Base-by-base conservation (phyloP, 1,140 invertebrate species). In the Pachyrhynchus sulphureomaculatus region DNA sequence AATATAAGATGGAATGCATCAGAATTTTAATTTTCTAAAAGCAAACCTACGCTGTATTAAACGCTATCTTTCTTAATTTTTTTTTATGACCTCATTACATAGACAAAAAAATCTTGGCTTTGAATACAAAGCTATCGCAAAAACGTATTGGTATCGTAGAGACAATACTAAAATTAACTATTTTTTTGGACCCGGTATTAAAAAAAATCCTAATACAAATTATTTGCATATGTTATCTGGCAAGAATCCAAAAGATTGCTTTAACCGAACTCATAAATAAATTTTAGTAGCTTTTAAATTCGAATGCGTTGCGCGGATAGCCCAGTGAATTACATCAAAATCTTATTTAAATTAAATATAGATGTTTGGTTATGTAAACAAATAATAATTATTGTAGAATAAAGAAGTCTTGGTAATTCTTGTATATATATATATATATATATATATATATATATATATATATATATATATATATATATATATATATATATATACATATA, bases 241-340 rank as follows among this genome's bases (percentile, higher is more conserved):
- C 68, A 65, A 47, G n/a, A 33, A 47, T 65, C 66, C 68, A 69
- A 55, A 24, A 48, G 47, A 48, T 54, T 44, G 48, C 33, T 51
- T 36, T 32, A 52, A 56, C 51, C 51, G 34, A 51, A 52, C 37
- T 55, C 56, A 52, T 67, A 67, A 67, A 67, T 64, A 67, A 55
- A 49, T 62, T 54, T 54, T 20, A 56, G 48, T 58, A 51, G 49
- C 24, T 39, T 47, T 33, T 54, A 21, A 45, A 41, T 44, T 54
- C 48, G 32, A 36, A 41, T 37, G 23, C 33, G 51, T 26, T 53
- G 20, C 51, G 41, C 26, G 34, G 23, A 39, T 53, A 21, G 37
- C 21, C 34, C 26, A 29, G n/a, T 53, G 13, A 29, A 45, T 55
- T 23, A 55, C 6, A 55, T 1, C 9, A 15, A 10, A 26, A 41